Base-by-base conservation (phyloP, 2,797 vertebrate species). In the Gila robusta region DNA sequence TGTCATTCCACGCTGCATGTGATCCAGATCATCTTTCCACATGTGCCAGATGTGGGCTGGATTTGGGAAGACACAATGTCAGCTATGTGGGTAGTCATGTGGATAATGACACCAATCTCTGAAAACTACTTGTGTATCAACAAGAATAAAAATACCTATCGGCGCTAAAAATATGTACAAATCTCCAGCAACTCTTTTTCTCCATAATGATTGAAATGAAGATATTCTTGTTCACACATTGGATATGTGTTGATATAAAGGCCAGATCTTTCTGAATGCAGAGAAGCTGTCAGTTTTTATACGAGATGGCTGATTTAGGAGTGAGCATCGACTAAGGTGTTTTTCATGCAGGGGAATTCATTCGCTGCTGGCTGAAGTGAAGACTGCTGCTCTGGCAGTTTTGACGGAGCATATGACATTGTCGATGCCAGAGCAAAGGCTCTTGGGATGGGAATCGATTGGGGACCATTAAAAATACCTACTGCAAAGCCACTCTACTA, bases 351-450 rank as follows among this genome's bases (percentile, higher is more conserved):
- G 76, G 26, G 73, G 67, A 85, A 86, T 90, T 93, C 83, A 91
- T 92, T 79, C 87, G 67, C 87, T 82, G 39, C 49, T 89, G 84
- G 83, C 84, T 59, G 84, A 83, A 73, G 71, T 64, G 80, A 86
- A 83, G 66, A 86, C 85, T 88, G 87, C 86, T 88, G 89, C 73
- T 73, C 67, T 12, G 80, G 90, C 86, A 87, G 92, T 91, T 91
- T 93, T 92, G 91, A 92, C 91, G 85, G 86, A 83, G 85, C 83
- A 81, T 88, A 89, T 92, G 91, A 94, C 90, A 91, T 88, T 88
- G 89, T 91, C 91, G 88, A 93, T 92, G 93, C 87, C 86, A 87
- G 88, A 19, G 87, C 86, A 76, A 87, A 79, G 90, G 86, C 84
- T 81, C 87, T 3, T 3, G 88, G 85, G 90, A 88, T 80, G 54